Conservation (phyloP, 2,888 invertebrate genomes). For the Pegoplata infirma region DNA sequence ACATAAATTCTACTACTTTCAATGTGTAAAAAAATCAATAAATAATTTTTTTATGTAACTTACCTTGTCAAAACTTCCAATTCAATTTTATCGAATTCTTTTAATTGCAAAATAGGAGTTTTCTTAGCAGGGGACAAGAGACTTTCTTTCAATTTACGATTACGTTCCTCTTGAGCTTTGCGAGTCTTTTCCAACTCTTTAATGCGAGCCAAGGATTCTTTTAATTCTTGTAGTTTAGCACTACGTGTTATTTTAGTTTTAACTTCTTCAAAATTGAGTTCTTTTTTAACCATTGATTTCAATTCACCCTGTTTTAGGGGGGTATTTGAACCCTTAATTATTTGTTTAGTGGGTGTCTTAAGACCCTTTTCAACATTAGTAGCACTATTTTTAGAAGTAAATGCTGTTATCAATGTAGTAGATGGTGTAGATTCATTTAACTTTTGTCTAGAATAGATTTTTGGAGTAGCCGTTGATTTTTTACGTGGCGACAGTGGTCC, state of each 20-base stretch:
- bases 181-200: conserved; percentile 83
- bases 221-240: conserved; percentile 84
- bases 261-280: conserved; percentile 85
- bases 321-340: conserved; percentile 76
- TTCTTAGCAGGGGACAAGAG: conserved; percentile 68
- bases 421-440: conserved; percentile 67
- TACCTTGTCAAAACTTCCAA: conserved; percentile 88
- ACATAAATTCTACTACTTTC: too few relatives aligned
- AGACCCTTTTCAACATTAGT: conserved; percentile 72
- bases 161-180: conserved; percentile 75
- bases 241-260: conserved; percentile 84
- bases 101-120: conserved; percentile 78
- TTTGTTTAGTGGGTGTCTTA: conserved; percentile 75
- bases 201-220: conserved; percentile 83
- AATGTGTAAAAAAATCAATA: too few relatives aligned
- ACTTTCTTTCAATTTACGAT: conserved; percentile 71
- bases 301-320: conserved; percentile 76
- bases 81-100: conserved; percentile 86
- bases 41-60: too few relatives aligned
- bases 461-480: conserved; percentile 63
- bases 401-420: conserved; percentile 54
- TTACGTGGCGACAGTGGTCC: conserved; percentile 77
- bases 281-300: conserved; percentile 79
- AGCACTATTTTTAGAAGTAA: conserved; percentile 69
- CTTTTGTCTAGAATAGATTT: conserved; percentile 54